These are phyloP conservation scores for Stylophora pistillata DNA, from an alignment of 64 coral and sea anemone genomes.

Conservation along the genomic window DNA sequence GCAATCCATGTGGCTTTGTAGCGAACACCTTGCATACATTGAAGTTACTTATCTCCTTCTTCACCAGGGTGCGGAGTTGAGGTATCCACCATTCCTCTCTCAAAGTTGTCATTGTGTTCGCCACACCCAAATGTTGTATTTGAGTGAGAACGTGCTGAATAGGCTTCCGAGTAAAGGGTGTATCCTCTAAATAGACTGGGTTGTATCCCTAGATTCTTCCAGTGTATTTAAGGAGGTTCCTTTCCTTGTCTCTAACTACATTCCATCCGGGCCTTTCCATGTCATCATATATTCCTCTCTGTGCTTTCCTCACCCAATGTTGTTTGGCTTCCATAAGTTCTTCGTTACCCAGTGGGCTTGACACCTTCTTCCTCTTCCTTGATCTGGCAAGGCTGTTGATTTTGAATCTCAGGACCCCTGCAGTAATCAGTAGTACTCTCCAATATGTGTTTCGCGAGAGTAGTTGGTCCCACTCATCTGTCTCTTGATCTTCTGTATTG, in stretches of 20 bases:
- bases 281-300: conserved; percentile 10
- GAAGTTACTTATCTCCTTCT: conserved; percentile 52
- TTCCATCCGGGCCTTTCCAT: conserved; percentile 36
- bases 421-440: too few relatives aligned
- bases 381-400: conserved; percentile 24
- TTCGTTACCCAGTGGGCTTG: conserved; percentile 39
- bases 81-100: conserved; percentile 87
- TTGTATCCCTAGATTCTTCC: conserved; percentile 41
- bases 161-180: conserved; percentile 36
- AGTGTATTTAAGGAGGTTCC: conserved; percentile 30
- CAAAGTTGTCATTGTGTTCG: conserved; percentile 73
- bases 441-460: too few relatives aligned
- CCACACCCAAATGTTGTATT: conserved; percentile 66
- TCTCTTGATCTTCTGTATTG: neutral
- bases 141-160: conserved; percentile 28
- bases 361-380: conserved; percentile 16
- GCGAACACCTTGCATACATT: conserved; percentile 58
- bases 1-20: conserved; percentile 25
- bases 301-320: conserved; percentile 52
- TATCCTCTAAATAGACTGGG: conserved; percentile 28
- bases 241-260: conserved; percentile 11
- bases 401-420: too few relatives aligned
- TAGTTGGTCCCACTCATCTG: conserved; percentile 63
- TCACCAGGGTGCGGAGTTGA: conserved; percentile 56
- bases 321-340: conserved; percentile 47